Percentiles rank a stretch among this genome's conserved stretches.
Conservation (phyloP, 2,888 invertebrate genomes). For the Habrosyne pyritoides region DNA sequence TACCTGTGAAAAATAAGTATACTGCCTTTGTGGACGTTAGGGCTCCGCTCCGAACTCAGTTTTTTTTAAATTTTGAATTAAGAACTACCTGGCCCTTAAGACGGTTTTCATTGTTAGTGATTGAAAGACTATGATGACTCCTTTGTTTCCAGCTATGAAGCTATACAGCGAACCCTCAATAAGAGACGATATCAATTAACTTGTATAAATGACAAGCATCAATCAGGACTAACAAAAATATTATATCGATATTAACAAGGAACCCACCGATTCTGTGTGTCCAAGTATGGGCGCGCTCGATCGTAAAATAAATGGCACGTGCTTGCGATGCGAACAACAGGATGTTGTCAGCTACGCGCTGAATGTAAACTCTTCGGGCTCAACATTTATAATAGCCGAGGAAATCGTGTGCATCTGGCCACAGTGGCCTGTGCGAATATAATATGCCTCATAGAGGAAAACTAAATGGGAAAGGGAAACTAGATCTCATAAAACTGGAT, state of each 20-base stretch:
- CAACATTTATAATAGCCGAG: constrained; percentile 54
- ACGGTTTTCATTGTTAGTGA: too few species aligned
- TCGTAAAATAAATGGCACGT: constrained; percentile 65
- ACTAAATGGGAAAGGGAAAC: constrained; percentile 64
- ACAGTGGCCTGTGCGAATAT: constrained; percentile 47
- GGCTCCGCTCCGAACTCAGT: too few species aligned
- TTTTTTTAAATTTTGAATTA: too few species aligned
- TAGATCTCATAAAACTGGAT: constrained; percentile 50
- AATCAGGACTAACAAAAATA: background rate
- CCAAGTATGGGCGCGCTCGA: constrained; percentile 35
- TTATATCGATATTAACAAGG: constrained; percentile 29
- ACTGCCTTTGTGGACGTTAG: too few species aligned
- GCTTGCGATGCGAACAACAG: constrained; percentile 60
- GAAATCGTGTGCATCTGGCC: constrained; percentile 68
- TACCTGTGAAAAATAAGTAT: too few species aligned
- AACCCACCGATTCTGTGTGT: constrained; percentile 31
- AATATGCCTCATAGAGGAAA: constrained; percentile 53
- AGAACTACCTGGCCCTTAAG: too few species aligned
- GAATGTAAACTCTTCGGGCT: constrained; percentile 57
- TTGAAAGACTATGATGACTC: too few species aligned
- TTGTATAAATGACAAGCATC: background rate
- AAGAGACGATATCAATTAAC: background rate
- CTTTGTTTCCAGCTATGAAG: too few species aligned
- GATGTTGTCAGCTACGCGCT: constrained; percentile 58
- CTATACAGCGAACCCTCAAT: background rate